These are phyloP conservation scores for Tiaroga cobitis DNA, from an alignment of 2,797 vertebrate genomes.

Conservation along the genomic window DNA sequence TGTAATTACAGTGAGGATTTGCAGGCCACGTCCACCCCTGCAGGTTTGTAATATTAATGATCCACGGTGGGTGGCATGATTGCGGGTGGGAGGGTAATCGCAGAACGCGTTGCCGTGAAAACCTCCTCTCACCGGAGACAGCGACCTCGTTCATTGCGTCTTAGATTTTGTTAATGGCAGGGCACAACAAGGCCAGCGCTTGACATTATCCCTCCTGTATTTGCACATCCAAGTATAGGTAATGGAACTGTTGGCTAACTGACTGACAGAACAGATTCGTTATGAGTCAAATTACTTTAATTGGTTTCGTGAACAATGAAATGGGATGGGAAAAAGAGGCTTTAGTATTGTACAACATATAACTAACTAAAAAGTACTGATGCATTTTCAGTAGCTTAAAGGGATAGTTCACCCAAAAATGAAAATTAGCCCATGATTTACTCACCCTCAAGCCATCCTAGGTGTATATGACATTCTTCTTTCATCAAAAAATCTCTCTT, in stretches of 20 bases:
- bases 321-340: background rate
- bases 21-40: slow-evolving; percentile 56
- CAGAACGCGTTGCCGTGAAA: slow-evolving; percentile 48
- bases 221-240: slow-evolving; percentile 21
- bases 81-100: slow-evolving; percentile 48
- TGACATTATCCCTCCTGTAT: slow-evolving; percentile 30
- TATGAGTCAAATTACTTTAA: slow-evolving; percentile 24
- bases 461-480: no score
- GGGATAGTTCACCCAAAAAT: no score
- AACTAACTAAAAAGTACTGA: background rate
- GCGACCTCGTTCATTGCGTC: slow-evolving; percentile 7
- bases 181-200: slow-evolving; percentile 12
- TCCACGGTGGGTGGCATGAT: slow-evolving; percentile 50
- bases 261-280: background rate
- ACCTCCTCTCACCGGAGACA: slow-evolving; percentile 31
- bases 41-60: slow-evolving; percentile 63
- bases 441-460: no score
- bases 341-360: background rate
- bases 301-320: background rate
- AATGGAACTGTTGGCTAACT: background rate
- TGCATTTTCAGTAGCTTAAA: no score
- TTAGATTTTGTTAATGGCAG: slow-evolving; percentile 44
- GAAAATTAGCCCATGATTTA: no score
- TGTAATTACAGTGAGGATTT: slow-evolving; percentile 73
- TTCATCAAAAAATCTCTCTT: no score